Percentiles rank a stretch among this genome's conserved stretches.
These are phyloP conservation scores for Mycteria americana DNA, from an alignment of 2,797 vertebrate genomes.

Conservation along the genomic window DNA sequence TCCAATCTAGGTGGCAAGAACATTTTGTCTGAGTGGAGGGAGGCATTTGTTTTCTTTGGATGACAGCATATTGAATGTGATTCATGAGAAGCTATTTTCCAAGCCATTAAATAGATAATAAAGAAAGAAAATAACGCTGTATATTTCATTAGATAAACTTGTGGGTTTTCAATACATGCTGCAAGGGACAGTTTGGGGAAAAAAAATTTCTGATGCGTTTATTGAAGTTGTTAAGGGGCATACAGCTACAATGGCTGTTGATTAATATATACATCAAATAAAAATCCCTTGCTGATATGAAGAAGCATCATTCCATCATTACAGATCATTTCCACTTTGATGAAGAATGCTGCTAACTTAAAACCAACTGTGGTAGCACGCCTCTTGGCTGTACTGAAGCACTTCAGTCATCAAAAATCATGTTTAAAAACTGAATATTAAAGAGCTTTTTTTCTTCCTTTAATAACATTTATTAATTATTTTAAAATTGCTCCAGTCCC, in stretches of 20 bases:
- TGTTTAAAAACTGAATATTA: not conserved
- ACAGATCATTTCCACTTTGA: not conserved
- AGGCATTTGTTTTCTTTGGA: not conserved
- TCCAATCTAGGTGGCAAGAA: not conserved
- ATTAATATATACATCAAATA: not conserved
- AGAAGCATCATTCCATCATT: not conserved
- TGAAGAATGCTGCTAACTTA: not conserved
- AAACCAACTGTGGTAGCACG: not conserved
- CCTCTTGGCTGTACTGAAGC: not conserved
- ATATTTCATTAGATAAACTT: not conserved
- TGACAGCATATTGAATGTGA: not conserved
- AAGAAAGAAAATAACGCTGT: not conserved
- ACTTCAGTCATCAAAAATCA: not conserved
- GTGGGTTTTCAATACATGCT: not conserved
- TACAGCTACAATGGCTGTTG: not conserved
- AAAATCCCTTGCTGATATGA: not conserved
- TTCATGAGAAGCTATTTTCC: slow-evolving; percentile 2
- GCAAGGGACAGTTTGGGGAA: not conserved
- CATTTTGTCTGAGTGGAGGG: not conserved
- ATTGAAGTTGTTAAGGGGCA: not conserved
- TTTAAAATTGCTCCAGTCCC: not conserved
- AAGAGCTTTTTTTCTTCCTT: not conserved
- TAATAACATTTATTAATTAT: not conserved
- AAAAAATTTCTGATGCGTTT: not conserved
- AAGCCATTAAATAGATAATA: not conserved